These are phyloP conservation scores for Sphaeramia orbicularis DNA, from an alignment of 2,797 vertebrate genomes.

Conservation along the genomic window DNA sequence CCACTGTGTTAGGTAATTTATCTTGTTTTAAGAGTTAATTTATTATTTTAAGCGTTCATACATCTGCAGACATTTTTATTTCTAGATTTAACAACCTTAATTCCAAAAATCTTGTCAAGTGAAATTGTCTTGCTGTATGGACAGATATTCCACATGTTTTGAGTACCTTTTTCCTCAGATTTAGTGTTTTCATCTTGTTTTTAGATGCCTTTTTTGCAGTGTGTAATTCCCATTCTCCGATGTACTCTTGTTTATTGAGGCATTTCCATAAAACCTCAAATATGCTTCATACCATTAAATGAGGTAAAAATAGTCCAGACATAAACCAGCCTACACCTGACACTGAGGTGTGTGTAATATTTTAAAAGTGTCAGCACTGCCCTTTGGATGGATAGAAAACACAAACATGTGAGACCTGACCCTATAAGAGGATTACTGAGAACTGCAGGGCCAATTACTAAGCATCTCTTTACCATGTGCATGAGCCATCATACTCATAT, in stretches of 20 bases:
- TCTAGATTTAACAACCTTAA: too few species aligned
- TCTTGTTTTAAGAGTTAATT: too few species aligned
- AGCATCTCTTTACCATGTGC: constrained; percentile 22
- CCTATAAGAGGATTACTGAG: constrained; percentile 73
- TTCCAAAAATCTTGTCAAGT: too few species aligned
- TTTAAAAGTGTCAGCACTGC: neutral
- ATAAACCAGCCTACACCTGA: neutral
- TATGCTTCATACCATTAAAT: neutral
- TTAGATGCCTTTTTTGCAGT: too few species aligned
- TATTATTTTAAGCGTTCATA: too few species aligned
- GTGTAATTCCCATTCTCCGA: neutral
- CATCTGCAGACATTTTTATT: too few species aligned
- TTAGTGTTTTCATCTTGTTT: too few species aligned
- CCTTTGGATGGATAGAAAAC: constrained; percentile 56
- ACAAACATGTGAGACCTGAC: constrained; percentile 74
- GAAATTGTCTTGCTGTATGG: too few species aligned
- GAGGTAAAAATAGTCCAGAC: neutral
- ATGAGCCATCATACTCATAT: constrained; percentile 39
- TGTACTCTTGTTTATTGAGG: neutral
- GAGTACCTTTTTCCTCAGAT: too few species aligned
- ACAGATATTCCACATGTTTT: too few species aligned
- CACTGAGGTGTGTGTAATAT: constrained; percentile 11
- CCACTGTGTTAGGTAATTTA: too few species aligned
- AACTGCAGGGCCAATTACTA: constrained; percentile 41
- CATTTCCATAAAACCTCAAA: too few species aligned